Base-by-base conservation (phyloP, 2,888 invertebrate genomes). In the Prosapia bicincta region DNA sequence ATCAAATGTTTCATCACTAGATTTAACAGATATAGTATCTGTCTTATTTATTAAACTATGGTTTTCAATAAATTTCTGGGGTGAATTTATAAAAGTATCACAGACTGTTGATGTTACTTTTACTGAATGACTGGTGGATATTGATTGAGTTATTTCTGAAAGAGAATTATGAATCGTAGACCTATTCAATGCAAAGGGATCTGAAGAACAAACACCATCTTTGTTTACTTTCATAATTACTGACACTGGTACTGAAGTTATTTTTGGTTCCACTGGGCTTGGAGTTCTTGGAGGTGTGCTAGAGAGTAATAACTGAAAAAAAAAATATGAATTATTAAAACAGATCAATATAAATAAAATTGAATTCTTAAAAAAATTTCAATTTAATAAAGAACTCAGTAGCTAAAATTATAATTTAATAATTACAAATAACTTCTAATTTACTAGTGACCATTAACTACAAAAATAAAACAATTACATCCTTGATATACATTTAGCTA, bases 151-250 rank as follows among this genome's bases (percentile, higher is more conserved):
- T 72, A 72, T 67, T 24, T 28, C 13, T 13, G 23, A n/a, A 23
- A 26, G 3, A 32, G 38, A 25, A 73, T 68, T 32, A 32, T 15
- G n/a, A 15, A 7, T 23, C 20, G 1, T 20, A 30, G 69, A 10
- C 15, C 26, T 28, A 30, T 69, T 24, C 54, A 69, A 72, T 23
- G 76, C 79, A 66, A 79, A 81, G 0, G 82, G 81, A 66, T 80
- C 81, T 23, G 83, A 83, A 26, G 82, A 83, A 86, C 91, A 93
- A 38, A 92, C 91, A 66, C 95, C 95, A 83, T 94, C 92, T 78
- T 92, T 92, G 84, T 92, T 92, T 7, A 93, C 95, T 80, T 90
- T 90, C 93, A 95, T 95, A 80, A 96, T 96, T 79, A 96, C 96
- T 13, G 95, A 94, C 87, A 72, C 89, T 85, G 84, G 83, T 76